Conservation (phyloP, 1,140 invertebrate genomes). For the Drosophila pseudoananassae region DNA sequence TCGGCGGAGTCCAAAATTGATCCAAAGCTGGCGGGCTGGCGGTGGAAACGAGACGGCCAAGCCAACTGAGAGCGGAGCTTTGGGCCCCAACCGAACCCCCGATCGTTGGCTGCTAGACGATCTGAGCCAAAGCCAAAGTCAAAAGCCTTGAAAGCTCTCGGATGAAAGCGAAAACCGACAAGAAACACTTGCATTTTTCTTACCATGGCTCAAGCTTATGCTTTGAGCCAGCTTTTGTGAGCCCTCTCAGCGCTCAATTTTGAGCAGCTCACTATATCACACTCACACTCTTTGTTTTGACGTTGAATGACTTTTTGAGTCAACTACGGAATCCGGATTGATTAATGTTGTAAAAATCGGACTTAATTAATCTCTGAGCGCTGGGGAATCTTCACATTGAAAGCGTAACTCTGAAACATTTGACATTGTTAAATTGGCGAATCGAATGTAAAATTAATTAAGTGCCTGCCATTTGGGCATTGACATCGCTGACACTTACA, state of each 20-base stretch:
- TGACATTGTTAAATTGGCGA: conserved; percentile 65
- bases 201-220: conserved; percentile 30
- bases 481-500: conserved; percentile 57
- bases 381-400: conserved; percentile 48
- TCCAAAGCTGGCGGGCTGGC: conserved; percentile 50
- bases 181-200: conserved; percentile 75
- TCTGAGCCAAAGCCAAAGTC: conserved; percentile 49
- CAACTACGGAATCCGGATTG: conserved; percentile 41
- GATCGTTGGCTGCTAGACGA: conserved; percentile 39
- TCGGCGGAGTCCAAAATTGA: conserved; percentile 70
- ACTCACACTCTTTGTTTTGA: neutral
- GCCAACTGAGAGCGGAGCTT: conserved; percentile 53
- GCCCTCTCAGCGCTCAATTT: conserved; percentile 9
- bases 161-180: conserved; percentile 68
- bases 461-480: conserved; percentile 65
- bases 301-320: conserved; percentile 73
- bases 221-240: conserved; percentile 51
- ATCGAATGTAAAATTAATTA: conserved; percentile 43
- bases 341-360: conserved; percentile 73
- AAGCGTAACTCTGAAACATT: conserved; percentile 42
- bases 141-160: conserved; percentile 75
- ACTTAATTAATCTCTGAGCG: conserved; percentile 60
- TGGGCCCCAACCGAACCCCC: conserved; percentile 47
- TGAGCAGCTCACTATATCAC: neutral
- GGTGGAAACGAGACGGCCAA: conserved; percentile 51